Conservation (phyloP, 2,113 vertebrate species). For the Lichenostomus cassidix region DNA sequence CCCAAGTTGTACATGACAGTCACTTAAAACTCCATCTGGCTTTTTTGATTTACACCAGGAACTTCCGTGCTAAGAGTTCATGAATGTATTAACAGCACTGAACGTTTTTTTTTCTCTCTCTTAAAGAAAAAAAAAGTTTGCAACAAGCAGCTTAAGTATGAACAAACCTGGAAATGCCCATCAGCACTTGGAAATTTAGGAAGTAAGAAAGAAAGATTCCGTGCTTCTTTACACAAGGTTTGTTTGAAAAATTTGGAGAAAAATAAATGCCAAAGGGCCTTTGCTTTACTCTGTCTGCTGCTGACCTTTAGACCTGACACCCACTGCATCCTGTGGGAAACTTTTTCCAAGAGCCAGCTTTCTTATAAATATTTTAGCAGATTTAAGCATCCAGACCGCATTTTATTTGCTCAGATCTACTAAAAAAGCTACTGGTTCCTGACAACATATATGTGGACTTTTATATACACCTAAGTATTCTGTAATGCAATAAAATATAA, state of each 20-base stretch:
- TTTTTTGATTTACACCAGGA: slow-evolving; percentile 40
- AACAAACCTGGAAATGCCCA: not conserved
- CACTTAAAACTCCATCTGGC: slow-evolving; percentile 48
- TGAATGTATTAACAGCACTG: not conserved
- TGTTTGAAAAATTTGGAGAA: not conserved
- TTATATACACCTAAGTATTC: not conserved
- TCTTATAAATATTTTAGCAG: slow-evolving; percentile 34
- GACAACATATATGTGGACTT: not conserved
- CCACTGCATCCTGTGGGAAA: slow-evolving; percentile 54
- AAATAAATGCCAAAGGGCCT: not conserved
- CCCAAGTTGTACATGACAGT: slow-evolving; percentile 17
- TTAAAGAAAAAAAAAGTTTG: not conserved
- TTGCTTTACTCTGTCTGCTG: not conserved
- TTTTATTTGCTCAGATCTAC: not conserved
- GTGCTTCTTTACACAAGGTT: not conserved
- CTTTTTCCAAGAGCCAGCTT: not conserved
- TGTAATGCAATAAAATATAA: not conserved
- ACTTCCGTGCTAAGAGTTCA: not conserved
- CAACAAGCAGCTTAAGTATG: not conserved
- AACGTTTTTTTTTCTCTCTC: too few relatives aligned
- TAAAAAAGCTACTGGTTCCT: not conserved
- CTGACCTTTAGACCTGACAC: slow-evolving; percentile 60
- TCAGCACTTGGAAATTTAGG: not conserved
- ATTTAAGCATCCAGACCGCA: not conserved
- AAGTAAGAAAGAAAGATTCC: not conserved